Evolutionary conservation across 1,140 invertebrate genomes (phyloP), one percentile per base, ranked within the genome.

Genomic region (Mya arenaria): DNA sequence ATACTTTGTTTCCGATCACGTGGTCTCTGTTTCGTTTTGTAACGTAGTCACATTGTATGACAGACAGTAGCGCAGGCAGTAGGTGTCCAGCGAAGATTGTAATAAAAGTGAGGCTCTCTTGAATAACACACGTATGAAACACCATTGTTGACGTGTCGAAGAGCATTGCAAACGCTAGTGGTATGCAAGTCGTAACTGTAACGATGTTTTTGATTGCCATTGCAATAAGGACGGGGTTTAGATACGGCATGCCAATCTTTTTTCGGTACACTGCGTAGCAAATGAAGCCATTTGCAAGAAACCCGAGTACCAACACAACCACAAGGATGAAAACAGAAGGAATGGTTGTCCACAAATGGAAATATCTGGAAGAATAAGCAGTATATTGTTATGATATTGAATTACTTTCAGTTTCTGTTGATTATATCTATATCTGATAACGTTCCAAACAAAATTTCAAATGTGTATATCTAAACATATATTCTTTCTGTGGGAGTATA

Each of bases 281-380:
- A 6, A 71, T 41, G 30, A 71, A 71, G 10, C 34, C 30, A 28
- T 71, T 71, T 4, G 68, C 68, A 52, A 71, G 15, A 32, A 25
- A 17, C 8, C 68, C 68, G 3, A 52, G 25, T 52, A 71, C 1
- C 25, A 48, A 52, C 13, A 71, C 44, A 15, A 71, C 30, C n/a
- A 55, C 8, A n/a, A 71, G 23, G 34, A 71, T 28, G 3, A 55
- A 5, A 32, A 48, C 56, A 1, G 68, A 52, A 30, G 68, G 19
- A 1, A 71, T 25, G 19, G 34, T 30, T 34, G 37, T 71, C 68
- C 68, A 71, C 8, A 52, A 32, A 3, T 55, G 68, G 68, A 71
- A 71, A 41, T 71, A 25, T 8, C 68, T 71, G 68, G n/a, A 71
- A 71, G n/a, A n/a, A n/a, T n/a, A n/a, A n/a, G n/a, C n/a, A n/a